Evolutionary conservation across 2,888 invertebrate species (phyloP).

Genomic region (Lithodes maja): DNA sequence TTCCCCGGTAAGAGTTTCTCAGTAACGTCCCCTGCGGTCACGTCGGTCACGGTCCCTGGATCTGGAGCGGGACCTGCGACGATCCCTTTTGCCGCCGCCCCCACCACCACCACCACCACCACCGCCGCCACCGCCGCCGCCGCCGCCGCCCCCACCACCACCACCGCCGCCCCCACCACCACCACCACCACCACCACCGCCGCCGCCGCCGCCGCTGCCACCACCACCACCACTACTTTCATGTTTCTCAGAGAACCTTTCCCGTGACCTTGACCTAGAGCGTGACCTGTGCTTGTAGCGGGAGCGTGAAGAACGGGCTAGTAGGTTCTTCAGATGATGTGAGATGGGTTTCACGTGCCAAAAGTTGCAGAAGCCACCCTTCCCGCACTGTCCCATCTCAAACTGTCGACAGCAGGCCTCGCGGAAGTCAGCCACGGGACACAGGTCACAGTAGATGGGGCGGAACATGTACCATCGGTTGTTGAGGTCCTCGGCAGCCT

Average conservation of each 20-base stretch:
- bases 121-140: conserved; percentile 62
- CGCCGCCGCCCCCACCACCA: conserved; percentile 47
- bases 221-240: conserved; percentile 46
- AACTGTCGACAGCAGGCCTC: conserved; percentile 80
- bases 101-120: conserved; percentile 67
- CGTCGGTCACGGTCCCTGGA: conserved; percentile 67
- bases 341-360: conserved; percentile 70
- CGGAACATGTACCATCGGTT: conserved; percentile 79
- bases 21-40: conserved; percentile 68
- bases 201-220: conserved; percentile 59
- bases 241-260: conserved; percentile 43
- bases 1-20: not conserved
- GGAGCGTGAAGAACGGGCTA: conserved; percentile 68
- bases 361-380: conserved; percentile 70
- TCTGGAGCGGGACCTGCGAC: conserved; percentile 65
- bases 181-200: conserved; percentile 65
- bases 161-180: conserved; percentile 16
- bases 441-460: conserved; percentile 78
- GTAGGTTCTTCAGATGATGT: conserved; percentile 68
- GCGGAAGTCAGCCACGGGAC: conserved; percentile 79
- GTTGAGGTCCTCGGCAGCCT: conserved; percentile 77
- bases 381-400: conserved; percentile 75
- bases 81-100: conserved; percentile 13
- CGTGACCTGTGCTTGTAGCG: conserved; percentile 61
- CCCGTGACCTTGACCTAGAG: conserved; percentile 65